Evolutionary conservation across 1,140 invertebrate species (phyloP).

Genomic region (Pantala flavescens): DNA sequence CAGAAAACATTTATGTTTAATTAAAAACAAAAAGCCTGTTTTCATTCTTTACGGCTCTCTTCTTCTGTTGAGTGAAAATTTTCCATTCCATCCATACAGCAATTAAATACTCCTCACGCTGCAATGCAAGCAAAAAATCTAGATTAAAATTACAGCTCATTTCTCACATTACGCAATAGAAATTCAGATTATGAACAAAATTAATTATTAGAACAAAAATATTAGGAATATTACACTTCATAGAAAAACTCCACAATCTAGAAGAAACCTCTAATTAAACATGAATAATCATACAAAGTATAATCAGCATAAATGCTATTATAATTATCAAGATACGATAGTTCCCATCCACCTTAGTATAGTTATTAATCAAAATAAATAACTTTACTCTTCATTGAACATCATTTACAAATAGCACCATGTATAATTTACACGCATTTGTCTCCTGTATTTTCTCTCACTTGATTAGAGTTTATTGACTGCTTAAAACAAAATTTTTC

Average conservation of each 20-base stretch:
- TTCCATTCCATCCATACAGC: background rate
- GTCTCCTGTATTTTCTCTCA: background rate
- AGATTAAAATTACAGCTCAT: background rate
- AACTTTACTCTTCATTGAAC: no score
- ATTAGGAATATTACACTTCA: background rate
- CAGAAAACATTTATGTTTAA: background rate
- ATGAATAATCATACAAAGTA: background rate
- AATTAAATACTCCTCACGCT: background rate
- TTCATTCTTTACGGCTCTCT: background rate
- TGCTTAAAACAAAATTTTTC: background rate
- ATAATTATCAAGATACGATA: background rate
- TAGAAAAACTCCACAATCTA: background rate
- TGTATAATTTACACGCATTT: background rate
- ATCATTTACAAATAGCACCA: no score
- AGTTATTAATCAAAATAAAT: background rate
- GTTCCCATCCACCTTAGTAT: background rate
- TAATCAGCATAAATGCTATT: background rate
- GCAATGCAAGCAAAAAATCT: background rate
- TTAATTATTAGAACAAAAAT: background rate
- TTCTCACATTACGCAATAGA: background rate
- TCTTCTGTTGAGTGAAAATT: background rate
- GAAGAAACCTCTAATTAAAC: background rate
- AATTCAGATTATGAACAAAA: no score
- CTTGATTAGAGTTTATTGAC: background rate
- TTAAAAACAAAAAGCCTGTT: background rate